Evolutionary conservation across 2,888 invertebrate species (phyloP), one percentile per base, ranked within the genome.

Genomic region (Artemia sinica): DNA sequence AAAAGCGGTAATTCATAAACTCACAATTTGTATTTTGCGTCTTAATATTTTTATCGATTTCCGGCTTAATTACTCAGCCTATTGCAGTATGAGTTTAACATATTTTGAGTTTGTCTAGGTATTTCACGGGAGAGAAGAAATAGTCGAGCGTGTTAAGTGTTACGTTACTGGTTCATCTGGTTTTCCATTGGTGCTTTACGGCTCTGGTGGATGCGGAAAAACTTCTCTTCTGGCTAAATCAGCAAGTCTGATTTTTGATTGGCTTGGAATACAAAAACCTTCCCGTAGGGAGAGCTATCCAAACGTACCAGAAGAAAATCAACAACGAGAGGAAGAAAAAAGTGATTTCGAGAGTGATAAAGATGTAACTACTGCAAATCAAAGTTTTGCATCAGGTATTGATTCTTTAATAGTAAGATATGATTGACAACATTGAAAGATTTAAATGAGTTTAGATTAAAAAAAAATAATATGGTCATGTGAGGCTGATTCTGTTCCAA

Each of bases 121-220:
- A 13, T 97, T 95, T 79, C 91, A 95, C 76, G 96, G 96, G 0
- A 83, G 96, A 70, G 90, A 90, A 77, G 88, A 89, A 72, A 90
- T 87, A 74, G 80, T 96, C 71, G 83, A 85, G 73, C 85, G 83
- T 72, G 91, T 92, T 66, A 84, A 87, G 76, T 81, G 84, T 68
- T 89, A 93, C 77, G 90, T 94, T 86, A 81, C 86, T 74, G 89
- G 87, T 66, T 71, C 72, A n/a, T 88, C 87, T 14, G 89, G 90
- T 75, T 89, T 91, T 76, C 93, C 95, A 1, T 80, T 95, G 71
- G 89, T 95, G 28, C 80, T 96, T 69, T 91, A 91, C 77, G 97
- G 97, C 51, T 92, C 92, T 79, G 91, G 95, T 75, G 97, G 97
- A 65, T 96, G 96, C 76, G 97, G 97, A 0, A 98, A 98, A 79